Percentiles rank a stretch among this genome's conserved stretches.
phyloP scores from a whole-genome alignment of 2,797 vertebrate genomes.

The Graptemys geographica region DNA sequence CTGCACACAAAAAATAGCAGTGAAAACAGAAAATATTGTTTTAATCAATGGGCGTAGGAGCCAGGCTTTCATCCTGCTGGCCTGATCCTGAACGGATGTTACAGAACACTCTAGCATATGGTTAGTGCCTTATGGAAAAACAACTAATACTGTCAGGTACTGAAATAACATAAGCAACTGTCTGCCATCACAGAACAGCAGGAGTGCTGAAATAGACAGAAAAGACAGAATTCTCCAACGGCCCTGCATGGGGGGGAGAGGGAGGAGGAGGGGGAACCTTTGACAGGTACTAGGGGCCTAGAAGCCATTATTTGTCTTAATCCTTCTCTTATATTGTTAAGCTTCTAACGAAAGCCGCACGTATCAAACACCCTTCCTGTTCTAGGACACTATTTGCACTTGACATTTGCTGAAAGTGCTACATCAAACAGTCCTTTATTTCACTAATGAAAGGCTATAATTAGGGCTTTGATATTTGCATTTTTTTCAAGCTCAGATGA shows the following conservation, averaged over 20 bases:
- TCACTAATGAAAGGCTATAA: slow-evolving; percentile 42
- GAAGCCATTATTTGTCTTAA: background rate
- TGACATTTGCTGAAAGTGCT: background rate
- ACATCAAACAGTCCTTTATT: slow-evolving; percentile 34
- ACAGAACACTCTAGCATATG: background rate
- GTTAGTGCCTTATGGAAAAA: background rate
- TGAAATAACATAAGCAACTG: rapidly evolving
- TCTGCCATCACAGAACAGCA: background rate
- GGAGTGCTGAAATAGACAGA: background rate
- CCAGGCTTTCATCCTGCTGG: background rate
- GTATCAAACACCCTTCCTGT: background rate
- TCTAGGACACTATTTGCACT: slow-evolving; percentile 36
- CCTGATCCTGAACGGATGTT: background rate
- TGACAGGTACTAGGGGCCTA: background rate
- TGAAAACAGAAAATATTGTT: background rate
- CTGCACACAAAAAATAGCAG: background rate
- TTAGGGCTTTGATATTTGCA: slow-evolving; percentile 27
- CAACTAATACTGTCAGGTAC: background rate
- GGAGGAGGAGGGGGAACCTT: background rate
- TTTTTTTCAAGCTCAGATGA: slow-evolving; percentile 33
- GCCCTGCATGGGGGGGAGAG: background rate
- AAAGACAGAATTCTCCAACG: background rate
- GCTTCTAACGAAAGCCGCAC: background rate
- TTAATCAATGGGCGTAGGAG: background rate
- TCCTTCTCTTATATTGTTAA: background rate